Conservation (phyloP, 2,888 invertebrate species). For the Malthinus flaveolus region DNA sequence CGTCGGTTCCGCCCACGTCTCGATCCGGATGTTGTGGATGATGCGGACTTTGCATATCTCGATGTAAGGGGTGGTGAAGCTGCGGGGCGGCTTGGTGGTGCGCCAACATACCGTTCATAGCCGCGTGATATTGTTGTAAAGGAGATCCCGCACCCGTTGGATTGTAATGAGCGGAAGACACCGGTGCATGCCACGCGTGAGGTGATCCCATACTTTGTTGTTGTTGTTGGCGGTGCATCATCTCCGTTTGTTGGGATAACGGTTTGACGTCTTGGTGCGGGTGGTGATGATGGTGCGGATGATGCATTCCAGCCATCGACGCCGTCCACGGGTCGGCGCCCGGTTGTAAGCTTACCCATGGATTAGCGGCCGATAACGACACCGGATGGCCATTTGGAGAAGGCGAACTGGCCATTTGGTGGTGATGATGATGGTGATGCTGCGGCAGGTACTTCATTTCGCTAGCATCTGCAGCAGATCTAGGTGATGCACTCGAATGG, state of each 20-base stretch:
- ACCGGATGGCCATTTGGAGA: slow-evolving; percentile 65
- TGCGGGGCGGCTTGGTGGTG: slow-evolving; percentile 74
- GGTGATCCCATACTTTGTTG: slow-evolving; percentile 65
- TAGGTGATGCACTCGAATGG: slow-evolving; percentile 79
- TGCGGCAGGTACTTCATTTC: slow-evolving; percentile 95
- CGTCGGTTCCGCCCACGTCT: slow-evolving; percentile 83
- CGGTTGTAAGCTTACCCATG: slow-evolving; percentile 83
- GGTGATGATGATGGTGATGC: slow-evolving; percentile 81
- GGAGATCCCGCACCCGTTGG: slow-evolving; percentile 77
- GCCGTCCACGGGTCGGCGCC: slow-evolving; percentile 79
- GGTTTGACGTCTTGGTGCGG: slow-evolving; percentile 81
- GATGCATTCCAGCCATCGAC: slow-evolving; percentile 68
- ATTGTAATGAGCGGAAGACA: slow-evolving; percentile 81
- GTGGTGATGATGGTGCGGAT: slow-evolving; percentile 74
- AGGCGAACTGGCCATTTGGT: slow-evolving; percentile 69
- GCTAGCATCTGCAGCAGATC: slow-evolving; percentile 82
- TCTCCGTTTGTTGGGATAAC: slow-evolving; percentile 65
- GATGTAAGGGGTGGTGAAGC: slow-evolving; percentile 72
- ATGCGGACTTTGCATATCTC: slow-evolving; percentile 76
- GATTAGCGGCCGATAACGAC: slow-evolving; percentile 62
- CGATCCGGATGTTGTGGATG: slow-evolving; percentile 74
- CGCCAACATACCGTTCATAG: slow-evolving; percentile 76
- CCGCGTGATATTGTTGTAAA: slow-evolving; percentile 70
- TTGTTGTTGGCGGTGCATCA: slow-evolving; percentile 59
- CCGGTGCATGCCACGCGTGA: slow-evolving; percentile 91